phyloP scores from a whole-genome alignment of 2,113 vertebrate species.

The Macrotis lagotis region DNA sequence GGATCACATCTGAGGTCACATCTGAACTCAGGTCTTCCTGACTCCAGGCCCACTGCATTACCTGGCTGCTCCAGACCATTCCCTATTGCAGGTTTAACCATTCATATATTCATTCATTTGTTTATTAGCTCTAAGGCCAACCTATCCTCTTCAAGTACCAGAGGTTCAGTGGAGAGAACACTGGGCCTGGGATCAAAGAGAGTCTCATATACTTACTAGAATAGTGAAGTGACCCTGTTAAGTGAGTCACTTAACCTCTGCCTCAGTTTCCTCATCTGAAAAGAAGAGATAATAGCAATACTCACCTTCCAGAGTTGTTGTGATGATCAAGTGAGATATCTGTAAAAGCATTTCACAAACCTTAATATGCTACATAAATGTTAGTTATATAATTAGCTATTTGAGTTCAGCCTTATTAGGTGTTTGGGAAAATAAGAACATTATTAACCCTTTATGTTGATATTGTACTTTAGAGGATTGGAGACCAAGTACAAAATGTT shows the following conservation, averaged over 20 bases:
- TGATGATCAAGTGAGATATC: neutral
- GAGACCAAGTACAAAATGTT: neutral
- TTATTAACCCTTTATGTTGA: neutral
- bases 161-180: neutral
- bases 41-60: too few species aligned
- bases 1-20: neutral
- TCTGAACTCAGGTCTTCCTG: neutral
- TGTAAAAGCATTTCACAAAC: neutral
- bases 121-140: neutral
- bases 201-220: neutral
- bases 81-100: neutral
- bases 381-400: neutral
- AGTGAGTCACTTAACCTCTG: neutral
- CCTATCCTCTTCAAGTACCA: neutral
- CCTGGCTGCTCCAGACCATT: too few species aligned
- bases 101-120: neutral
- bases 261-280: neutral
- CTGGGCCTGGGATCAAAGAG: neutral
- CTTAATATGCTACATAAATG: neutral
- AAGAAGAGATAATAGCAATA: neutral
- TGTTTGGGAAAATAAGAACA: neutral
- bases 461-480: neutral
- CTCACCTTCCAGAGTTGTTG: neutral
- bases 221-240: neutral
- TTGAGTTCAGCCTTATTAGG: neutral